Evolutionary conservation across 37 sponge, comb jelly and placozoan species (phyloP).

Genomic region (Geodia barretti): DNA sequence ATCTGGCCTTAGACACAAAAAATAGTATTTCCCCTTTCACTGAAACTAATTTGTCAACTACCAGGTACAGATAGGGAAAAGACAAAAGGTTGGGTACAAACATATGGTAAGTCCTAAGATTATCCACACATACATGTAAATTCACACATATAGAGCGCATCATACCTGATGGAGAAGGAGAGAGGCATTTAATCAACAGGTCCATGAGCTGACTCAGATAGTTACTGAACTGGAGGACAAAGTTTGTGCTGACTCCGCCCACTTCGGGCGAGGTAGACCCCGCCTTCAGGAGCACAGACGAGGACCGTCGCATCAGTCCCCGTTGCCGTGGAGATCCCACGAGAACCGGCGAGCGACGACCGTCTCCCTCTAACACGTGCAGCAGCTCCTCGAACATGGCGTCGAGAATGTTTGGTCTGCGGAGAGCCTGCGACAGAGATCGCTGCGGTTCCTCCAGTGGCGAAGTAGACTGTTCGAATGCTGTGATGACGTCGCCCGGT

Average conservation of each 20-base stretch:
- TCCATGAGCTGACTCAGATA: slow-evolving; percentile 49
- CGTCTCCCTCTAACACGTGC: neutral
- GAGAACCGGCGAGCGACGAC: neutral
- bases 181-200: slow-evolving; percentile 37
- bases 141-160: neutral
- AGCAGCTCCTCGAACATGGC: slow-evolving; percentile 36
- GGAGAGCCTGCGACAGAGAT: neutral
- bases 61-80: neutral
- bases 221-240: slow-evolving; percentile 35
- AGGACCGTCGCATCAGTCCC: neutral
- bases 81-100: no score
- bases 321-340: neutral
- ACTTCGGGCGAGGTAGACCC: neutral
- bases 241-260: slow-evolving; percentile 10
- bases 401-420: neutral
- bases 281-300: neutral
- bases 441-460: neutral
- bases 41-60: neutral
- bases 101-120: no score
- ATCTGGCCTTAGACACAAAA: no score
- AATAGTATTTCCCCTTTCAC: neutral
- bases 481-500: neutral
- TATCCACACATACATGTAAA: slow-evolving; percentile 9
- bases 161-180: slow-evolving; percentile 2
- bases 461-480: neutral